Base-by-base conservation (phyloP, 2,888 invertebrate species). In the Rhodophaea formosa region DNA sequence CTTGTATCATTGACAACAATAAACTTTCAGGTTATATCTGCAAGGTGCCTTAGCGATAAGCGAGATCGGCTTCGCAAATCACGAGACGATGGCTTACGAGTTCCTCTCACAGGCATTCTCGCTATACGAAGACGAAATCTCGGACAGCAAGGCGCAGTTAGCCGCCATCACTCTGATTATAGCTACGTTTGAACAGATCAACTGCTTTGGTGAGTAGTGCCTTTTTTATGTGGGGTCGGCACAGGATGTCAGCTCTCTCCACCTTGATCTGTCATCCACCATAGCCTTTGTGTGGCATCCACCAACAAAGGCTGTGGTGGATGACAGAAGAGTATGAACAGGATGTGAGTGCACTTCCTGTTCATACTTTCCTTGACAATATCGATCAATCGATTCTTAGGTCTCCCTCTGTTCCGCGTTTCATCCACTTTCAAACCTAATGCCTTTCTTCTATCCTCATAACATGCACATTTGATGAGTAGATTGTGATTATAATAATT, bases 21-120 rank as follows among this genome's bases (percentile, higher is more conserved):
- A 23, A 23, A 3, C 5, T 23, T 23, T 23, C 79, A 92, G 92
- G 64, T 87, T 99, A 56, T 99, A 98, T 85, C 93, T 99, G 2
- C 98, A 99, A 88, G 99, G 99, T 2, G 99, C 99, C 0, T 88
- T 99, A 51, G 97, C 98, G 0, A 97, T 98, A 59, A 96, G 97
- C 57, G 95, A 97, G 84, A 97, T 98, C 56, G 95, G 95, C 7
- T 99, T 99, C 85, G 96, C 97, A 60, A 98, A 98, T 79, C 97
- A 97, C 80, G 99, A 99, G 88, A 97, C 98, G 8, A 96, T 99
- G 0, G 99, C 99, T 0, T 99, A 99, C 88, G 99, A 99, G 86
- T 99, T 98, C 78, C 95, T 99, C 82, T 98, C 99, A 17, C 90
- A 96, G 91, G 98, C 99, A 0, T 99, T 99, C 87, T 97, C 98